These are phyloP conservation scores for Chloroclystis v-ata DNA, from an alignment of 2,888 invertebrate genomes.

Conservation along the genomic window DNA sequence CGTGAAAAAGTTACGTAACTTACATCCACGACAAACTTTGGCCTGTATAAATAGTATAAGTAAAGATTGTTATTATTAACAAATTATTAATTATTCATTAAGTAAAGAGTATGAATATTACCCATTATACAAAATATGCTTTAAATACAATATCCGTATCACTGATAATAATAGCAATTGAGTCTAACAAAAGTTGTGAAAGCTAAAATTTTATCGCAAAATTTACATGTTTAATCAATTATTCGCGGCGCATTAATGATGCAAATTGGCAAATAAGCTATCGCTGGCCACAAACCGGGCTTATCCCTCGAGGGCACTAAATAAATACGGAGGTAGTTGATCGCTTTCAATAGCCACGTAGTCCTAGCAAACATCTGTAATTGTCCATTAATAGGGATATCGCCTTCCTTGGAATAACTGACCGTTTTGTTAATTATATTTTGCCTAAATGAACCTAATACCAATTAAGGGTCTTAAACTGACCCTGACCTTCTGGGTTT, in stretches of 20 bases:
- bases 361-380: constrained; percentile 41
- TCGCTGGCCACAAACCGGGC: constrained; percentile 47
- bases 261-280: constrained; percentile 71
- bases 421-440: background rate
- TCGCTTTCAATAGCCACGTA: constrained; percentile 48
- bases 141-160: constrained; percentile 22
- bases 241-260: constrained; percentile 61
- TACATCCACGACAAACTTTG: no score
- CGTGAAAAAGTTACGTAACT: no score
- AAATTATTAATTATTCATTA: no score
- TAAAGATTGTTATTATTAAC: no score
- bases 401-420: no score
- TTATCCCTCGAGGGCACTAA: constrained; percentile 53
- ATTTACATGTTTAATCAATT: constrained; percentile 68
- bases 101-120: no score
- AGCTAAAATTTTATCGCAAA: constrained; percentile 42
- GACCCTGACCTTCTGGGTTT: no score
- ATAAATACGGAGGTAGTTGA: constrained; percentile 53
- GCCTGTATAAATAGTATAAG: no score
- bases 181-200: constrained; percentile 24
- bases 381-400: constrained; percentile 12
- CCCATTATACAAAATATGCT: no score
- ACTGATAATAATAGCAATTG: constrained; percentile 27
- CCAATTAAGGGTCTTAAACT: no score
- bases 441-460: background rate